Conservation (phyloP, 2,113 vertebrate genomes). For the Noturus placidus region DNA sequence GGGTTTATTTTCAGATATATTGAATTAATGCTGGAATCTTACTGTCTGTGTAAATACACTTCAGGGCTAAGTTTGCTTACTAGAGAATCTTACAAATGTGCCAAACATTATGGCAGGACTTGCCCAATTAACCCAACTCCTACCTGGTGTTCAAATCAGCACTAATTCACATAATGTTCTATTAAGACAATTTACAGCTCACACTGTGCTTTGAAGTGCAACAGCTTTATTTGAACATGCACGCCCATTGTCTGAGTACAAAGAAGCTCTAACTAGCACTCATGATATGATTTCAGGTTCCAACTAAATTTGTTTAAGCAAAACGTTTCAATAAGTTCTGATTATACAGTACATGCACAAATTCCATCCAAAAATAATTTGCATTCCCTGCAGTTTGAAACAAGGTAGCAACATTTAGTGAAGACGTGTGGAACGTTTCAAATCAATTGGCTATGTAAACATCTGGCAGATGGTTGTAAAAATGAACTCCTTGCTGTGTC, state of each 20-base stretch:
- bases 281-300: neutral
- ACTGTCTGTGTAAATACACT: neutral
- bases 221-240: neutral
- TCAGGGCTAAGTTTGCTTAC: neutral
- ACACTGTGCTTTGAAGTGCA: neutral
- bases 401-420: constrained; percentile 14
- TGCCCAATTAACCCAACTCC: neutral
- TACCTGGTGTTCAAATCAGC: neutral
- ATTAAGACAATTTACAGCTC: neutral
- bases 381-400: neutral
- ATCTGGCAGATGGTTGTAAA: constrained; percentile 39
- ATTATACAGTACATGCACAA: neutral
- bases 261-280: neutral
- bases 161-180: neutral
- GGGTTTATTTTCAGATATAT: neutral
- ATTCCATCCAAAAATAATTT: neutral
- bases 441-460: constrained; percentile 43
- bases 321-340: neutral
- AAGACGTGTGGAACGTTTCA: constrained; percentile 5
- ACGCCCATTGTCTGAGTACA: neutral
- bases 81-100: neutral
- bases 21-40: neutral
- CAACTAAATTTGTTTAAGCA: neutral
- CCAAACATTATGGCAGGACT: neutral
- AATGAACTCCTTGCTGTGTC: constrained; percentile 35